phyloP scores from a whole-genome alignment of 1,140 invertebrate genomes.

The Halictus rubicundus region DNA sequence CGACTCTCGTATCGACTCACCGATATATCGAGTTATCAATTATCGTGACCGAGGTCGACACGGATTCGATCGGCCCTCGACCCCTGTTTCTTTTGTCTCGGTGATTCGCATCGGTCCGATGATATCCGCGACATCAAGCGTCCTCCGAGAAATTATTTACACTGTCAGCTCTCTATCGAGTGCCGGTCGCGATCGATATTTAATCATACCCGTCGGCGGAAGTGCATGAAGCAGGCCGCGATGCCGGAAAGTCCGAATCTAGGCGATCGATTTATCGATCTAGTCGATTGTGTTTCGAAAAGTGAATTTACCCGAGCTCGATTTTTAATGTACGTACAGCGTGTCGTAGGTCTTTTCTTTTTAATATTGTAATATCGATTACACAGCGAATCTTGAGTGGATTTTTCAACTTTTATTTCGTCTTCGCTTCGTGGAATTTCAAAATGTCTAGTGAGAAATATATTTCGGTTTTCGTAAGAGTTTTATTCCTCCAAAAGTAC shows the following conservation, averaged over 20 bases:
- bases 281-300: too few species aligned
- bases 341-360: too few species aligned
- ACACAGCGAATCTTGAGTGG: too few species aligned
- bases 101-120: not conserved
- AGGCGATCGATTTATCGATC: not conserved
- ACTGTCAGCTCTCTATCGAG: not conserved
- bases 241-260: not conserved
- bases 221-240: not conserved
- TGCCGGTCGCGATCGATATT: constrained; percentile 19
- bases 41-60: constrained; percentile 18
- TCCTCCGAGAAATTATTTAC: constrained; percentile 24
- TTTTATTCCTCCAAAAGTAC: too few species aligned
- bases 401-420: too few species aligned
- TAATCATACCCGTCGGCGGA: constrained; percentile 18
- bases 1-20: constrained; percentile 16
- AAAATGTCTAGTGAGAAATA: too few species aligned
- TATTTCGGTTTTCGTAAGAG: too few species aligned
- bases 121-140: not conserved
- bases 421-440: too few species aligned
- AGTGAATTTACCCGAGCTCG: too few species aligned
- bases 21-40: constrained; percentile 46
- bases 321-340: too few species aligned
- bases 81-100: not conserved
- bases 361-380: too few species aligned
- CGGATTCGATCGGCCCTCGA: not conserved